These are phyloP conservation scores for Merluccius polli DNA, from an alignment of 2,797 vertebrate genomes.

Conservation along the genomic window DNA sequence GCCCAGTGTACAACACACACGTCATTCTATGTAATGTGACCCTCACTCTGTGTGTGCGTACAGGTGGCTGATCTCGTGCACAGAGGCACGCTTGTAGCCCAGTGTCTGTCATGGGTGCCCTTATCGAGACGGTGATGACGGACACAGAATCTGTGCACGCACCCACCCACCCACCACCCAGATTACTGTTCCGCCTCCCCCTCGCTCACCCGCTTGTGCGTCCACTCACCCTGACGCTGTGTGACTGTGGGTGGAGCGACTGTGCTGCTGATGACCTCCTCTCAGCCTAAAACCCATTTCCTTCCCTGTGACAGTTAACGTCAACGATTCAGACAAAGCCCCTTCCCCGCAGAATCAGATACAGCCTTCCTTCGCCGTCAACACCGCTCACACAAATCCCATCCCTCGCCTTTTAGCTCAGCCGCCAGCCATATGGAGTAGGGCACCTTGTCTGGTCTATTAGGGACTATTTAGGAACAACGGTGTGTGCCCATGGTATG, in stretches of 20 bases:
- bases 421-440: conserved; percentile 5
- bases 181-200: not conserved
- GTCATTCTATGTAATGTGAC: not conserved
- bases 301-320: conserved; percentile 76
- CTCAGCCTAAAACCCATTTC: conserved; percentile 78
- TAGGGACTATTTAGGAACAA: not conserved
- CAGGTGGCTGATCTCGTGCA: conserved; percentile 55
- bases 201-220: not conserved
- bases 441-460: conserved; percentile 11
- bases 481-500: not conserved
- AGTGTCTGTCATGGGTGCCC: conserved; percentile 19
- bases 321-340: conserved; percentile 70
- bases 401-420: conserved; percentile 35
- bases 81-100: conserved; percentile 22
- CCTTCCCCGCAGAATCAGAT: conserved; percentile 1
- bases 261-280: conserved; percentile 67
- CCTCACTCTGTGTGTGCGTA: conserved; percentile 9
- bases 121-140: not conserved
- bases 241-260: conserved; percentile 60
- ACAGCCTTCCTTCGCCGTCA: conserved; percentile 35
- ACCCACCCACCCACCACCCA: not conserved
- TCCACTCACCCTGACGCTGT: not conserved
- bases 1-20: not conserved
- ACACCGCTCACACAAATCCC: conserved; percentile 25
- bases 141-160: not conserved